Conservation (phyloP, 2,888 invertebrate species). For the Leptopilina drosophilae region DNA sequence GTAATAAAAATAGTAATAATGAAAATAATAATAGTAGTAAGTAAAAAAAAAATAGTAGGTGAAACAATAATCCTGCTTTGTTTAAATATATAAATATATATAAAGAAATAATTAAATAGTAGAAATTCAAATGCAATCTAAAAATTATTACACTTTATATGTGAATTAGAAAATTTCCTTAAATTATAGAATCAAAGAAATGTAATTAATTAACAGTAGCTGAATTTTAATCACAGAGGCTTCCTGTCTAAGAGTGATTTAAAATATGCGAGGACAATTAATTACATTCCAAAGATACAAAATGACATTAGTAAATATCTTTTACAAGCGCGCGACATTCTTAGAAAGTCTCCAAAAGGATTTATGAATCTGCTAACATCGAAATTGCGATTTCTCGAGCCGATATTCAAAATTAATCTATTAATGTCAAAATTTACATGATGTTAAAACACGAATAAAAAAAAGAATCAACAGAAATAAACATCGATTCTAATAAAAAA, state of each 20-base stretch:
- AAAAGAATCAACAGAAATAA: conserved; percentile 8
- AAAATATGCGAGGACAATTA: conserved; percentile 17
- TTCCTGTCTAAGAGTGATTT: conserved; percentile 5
- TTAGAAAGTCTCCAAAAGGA: conserved; percentile 16
- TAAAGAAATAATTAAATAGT: too few relatives aligned
- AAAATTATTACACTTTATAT: too few relatives aligned
- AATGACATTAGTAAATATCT: conserved; percentile 35
- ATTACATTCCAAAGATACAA: conserved; percentile 24
- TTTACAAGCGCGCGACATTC: conserved; percentile 30
- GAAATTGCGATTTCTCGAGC: conserved; percentile 18
- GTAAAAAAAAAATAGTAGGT: too few relatives aligned
- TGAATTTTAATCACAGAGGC: conserved; percentile 8
- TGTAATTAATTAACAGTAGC: conserved; percentile 35
- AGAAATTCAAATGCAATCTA: too few relatives aligned
- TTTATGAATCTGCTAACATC: conserved; percentile 25
- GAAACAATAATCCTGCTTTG: too few relatives aligned
- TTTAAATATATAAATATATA: too few relatives aligned
- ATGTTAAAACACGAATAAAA: conserved; percentile 2
- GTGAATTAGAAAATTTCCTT: too few relatives aligned
- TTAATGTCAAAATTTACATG: conserved; percentile 26
- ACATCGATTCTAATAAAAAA: neutral
- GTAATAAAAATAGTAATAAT: too few relatives aligned
- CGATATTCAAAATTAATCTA: conserved; percentile 30
- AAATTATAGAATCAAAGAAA: neutral
- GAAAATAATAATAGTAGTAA: too few relatives aligned